These are phyloP conservation scores for Lonchura striata DNA, from an alignment of 2,113 vertebrate species.

Conservation along the genomic window DNA sequence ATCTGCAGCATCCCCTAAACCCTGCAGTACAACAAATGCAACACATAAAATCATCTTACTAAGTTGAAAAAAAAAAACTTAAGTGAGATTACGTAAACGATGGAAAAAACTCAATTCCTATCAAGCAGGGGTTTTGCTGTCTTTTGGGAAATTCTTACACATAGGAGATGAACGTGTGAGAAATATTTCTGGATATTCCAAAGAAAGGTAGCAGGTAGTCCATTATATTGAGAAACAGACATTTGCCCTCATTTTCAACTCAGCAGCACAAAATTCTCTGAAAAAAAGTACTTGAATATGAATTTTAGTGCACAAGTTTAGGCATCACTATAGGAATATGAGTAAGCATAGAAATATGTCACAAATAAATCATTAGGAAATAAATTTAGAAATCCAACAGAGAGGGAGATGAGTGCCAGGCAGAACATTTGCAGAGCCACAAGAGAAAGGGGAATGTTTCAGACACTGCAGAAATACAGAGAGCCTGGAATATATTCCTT, in stretches of 20 bases:
- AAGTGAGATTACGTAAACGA: background rate
- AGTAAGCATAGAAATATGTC: background rate
- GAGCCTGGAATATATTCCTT: background rate
- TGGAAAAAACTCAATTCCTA: background rate
- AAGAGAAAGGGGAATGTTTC: background rate
- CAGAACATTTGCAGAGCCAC: background rate
- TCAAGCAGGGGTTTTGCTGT: background rate
- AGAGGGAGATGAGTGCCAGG: background rate
- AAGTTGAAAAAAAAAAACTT: background rate
- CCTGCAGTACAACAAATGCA: background rate
- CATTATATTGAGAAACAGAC: background rate
- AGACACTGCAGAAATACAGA: background rate
- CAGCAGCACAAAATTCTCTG: background rate
- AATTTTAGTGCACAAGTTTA: background rate
- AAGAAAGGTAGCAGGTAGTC: background rate
- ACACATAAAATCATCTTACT: background rate
- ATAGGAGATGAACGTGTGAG: background rate
- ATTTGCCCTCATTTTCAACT: background rate
- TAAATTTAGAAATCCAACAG: background rate
- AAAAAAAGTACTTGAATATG: background rate
- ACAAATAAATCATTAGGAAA: slow-evolving; percentile 19
- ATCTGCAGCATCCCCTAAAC: background rate
- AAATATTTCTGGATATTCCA: background rate
- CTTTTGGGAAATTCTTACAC: background rate
- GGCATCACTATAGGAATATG: background rate